Evolutionary conservation across 2,113 vertebrate species (phyloP).

Genomic region (Uropsilus gracilis): DNA sequence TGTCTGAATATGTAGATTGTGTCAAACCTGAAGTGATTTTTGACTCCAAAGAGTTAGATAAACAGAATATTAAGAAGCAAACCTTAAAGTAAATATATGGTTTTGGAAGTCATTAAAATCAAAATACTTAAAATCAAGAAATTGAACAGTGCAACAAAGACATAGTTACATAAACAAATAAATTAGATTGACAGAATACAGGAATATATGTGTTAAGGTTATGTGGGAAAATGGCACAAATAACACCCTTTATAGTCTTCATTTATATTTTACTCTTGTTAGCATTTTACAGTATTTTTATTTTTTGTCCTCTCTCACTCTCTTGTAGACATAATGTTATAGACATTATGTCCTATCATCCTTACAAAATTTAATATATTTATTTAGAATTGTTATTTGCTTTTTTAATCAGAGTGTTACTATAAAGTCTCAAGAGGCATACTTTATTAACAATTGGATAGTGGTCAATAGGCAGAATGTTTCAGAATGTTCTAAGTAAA

Average conservation of each 20-base stretch:
- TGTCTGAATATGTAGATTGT: neutral
- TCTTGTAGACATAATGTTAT: neutral
- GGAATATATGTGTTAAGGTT: neutral
- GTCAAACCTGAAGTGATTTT: slow-evolving; percentile 25
- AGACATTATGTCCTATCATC: too few relatives aligned
- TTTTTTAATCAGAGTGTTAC: too few relatives aligned
- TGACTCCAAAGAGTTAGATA: neutral
- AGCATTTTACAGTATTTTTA: neutral
- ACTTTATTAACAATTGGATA: too few relatives aligned
- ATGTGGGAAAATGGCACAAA: neutral
- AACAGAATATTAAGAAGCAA: neutral
- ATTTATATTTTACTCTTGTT: neutral
- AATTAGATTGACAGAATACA: neutral
- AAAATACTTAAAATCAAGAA: neutral
- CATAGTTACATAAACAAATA: neutral
- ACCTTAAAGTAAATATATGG: neutral
- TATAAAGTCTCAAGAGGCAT: too few relatives aligned
- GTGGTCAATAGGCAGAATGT: too few relatives aligned
- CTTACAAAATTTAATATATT: too few relatives aligned
- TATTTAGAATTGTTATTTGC: too few relatives aligned
- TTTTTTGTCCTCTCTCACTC: neutral
- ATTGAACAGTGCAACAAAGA: neutral
- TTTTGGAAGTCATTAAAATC: slow-evolving; percentile 11
- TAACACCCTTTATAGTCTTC: neutral
- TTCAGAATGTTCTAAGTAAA: too few relatives aligned